A percentile compares a stretch with the other conserved stretches of the same genome.
Evolutionary conservation across 1,140 invertebrate species (phyloP).

Genomic region (Drosophila baimaii): DNA sequence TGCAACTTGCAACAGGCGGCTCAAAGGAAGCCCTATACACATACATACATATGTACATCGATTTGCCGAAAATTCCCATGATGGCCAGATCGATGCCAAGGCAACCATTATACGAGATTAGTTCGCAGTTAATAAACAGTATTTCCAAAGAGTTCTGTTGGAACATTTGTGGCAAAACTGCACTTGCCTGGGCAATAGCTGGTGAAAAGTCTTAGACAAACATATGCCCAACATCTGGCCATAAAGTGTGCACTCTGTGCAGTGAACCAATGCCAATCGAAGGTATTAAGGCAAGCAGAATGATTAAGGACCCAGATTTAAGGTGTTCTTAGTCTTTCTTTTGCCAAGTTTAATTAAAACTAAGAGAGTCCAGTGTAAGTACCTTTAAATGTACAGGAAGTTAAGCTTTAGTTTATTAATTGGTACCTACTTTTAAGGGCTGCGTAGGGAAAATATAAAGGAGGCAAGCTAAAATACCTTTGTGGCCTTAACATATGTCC

Average conservation of each 20-base stretch:
- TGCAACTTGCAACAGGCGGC: neutral
- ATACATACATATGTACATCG: too few species aligned
- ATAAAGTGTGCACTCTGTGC: neutral
- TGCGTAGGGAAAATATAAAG: too few species aligned
- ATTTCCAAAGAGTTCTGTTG: conserved; percentile 6
- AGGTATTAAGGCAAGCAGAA: neutral
- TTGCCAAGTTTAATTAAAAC: neutral
- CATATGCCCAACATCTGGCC: neutral
- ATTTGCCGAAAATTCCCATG: neutral
- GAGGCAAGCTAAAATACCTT: too few species aligned
- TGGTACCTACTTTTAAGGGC: too few species aligned
- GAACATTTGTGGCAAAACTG: neutral
- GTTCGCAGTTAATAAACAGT: conserved; percentile 36
- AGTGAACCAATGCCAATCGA: neutral
- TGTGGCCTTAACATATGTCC: too few species aligned
- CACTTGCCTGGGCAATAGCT: neutral
- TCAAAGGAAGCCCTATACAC: conserved; percentile 23
- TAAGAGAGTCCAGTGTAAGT: too few species aligned
- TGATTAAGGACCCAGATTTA: neutral
- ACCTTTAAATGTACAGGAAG: too few species aligned
- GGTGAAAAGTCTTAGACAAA: conserved; percentile 8
- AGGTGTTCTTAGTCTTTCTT: neutral
- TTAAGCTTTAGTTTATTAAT: too few species aligned
- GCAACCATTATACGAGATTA: conserved; percentile 25
- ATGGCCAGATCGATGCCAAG: conserved; percentile 18